A percentile compares a stretch with the other conserved stretches of the same genome.
phyloP scores from a whole-genome alignment of 2,113 vertebrate species.

The Tyrannus savana region DNA sequence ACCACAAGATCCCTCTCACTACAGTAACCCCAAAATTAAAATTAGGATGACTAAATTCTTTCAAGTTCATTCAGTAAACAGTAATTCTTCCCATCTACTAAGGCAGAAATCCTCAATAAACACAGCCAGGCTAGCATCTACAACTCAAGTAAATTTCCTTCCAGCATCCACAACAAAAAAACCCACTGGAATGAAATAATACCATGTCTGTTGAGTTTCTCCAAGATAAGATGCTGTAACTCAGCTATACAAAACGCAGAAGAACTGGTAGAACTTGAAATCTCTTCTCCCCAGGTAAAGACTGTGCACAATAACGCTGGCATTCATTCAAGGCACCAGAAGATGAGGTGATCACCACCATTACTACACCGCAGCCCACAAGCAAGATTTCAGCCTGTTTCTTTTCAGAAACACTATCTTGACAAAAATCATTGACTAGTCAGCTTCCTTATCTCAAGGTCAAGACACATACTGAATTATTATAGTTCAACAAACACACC shows the following conservation, averaged over 20 bases:
- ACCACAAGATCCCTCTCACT: background rate
- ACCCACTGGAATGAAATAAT: background rate
- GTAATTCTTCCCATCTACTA: background rate
- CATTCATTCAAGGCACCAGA: background rate
- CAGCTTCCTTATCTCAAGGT: background rate
- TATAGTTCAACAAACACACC: background rate
- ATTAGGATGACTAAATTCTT: background rate
- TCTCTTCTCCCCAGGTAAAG: constrained; percentile 16
- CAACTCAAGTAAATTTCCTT: background rate
- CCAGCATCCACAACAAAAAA: background rate
- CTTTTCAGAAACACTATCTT: background rate
- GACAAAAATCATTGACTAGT: background rate
- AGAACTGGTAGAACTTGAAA: constrained; percentile 50
- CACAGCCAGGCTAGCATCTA: background rate
- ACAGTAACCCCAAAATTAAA: background rate
- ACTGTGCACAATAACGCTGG: background rate
- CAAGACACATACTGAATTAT: background rate
- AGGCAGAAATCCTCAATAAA: background rate
- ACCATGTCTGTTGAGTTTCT: background rate
- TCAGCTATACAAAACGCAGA: background rate
- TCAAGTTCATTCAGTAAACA: background rate
- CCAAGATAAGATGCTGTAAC: background rate
- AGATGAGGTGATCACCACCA: background rate
- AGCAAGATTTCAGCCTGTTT: background rate
- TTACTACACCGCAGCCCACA: background rate